phyloP scores from a whole-genome alignment of 2,888 invertebrate species.

The Caenorhabditis drosophilae region DNA sequence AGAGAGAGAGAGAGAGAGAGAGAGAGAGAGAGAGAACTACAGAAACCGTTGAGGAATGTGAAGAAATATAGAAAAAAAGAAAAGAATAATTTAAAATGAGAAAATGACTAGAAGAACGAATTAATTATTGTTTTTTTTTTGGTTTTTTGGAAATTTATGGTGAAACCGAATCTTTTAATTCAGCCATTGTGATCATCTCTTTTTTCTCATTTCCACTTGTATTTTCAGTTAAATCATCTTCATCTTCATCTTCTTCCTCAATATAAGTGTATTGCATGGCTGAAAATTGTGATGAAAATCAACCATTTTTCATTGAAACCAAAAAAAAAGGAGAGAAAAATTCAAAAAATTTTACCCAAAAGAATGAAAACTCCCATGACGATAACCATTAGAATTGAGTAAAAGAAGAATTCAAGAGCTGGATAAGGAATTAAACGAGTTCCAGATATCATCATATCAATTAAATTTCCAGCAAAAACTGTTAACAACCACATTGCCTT shows the following conservation, averaged over 20 bases:
- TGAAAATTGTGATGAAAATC: constrained; percentile 14
- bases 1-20: no score
- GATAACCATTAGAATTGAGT: constrained; percentile 62
- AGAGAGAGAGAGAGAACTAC: no score
- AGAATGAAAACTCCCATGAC: constrained; percentile 62
- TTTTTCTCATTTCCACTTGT: constrained; percentile 19
- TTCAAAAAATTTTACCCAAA: constrained; percentile 23
- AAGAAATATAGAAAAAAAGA: no score
- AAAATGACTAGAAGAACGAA: constrained; percentile 25
- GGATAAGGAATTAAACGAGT: constrained; percentile 58
- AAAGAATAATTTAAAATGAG: constrained; percentile 28
- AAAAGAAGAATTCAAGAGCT: constrained; percentile 67
- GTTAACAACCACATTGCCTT: constrained; percentile 90
- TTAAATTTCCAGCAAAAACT: constrained; percentile 88
- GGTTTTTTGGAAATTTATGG: no score
- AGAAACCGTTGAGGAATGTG: no score
- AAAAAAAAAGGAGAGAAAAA: background rate
- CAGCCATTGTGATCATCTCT: constrained; percentile 19
- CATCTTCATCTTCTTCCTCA: constrained; percentile 32
- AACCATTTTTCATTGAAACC: background rate
- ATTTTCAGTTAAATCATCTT: constrained; percentile 10
- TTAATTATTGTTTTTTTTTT: background rate
- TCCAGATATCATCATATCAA: constrained; percentile 81
- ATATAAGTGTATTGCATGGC: constrained; percentile 50
- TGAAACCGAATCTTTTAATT: background rate